These are phyloP conservation scores for Leptinotarsa haldemani DNA, from an alignment of 2,888 invertebrate species.

Conservation along the genomic window DNA sequence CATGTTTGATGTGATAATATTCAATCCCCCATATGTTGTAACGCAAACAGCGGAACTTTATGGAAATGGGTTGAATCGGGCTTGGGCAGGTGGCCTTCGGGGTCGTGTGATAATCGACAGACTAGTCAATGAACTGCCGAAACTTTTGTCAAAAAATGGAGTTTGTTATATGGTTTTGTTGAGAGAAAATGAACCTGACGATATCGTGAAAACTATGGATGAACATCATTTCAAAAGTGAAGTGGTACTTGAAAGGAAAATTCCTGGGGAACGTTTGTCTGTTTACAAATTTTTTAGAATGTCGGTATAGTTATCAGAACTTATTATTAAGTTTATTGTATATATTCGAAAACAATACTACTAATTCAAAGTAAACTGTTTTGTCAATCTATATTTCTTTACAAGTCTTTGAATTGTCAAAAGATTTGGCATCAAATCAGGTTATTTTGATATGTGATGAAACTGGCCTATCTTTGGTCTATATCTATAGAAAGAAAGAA, in stretches of 20 bases:
- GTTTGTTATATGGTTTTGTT: conserved; percentile 89
- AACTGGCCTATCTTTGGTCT: too few relatives aligned
- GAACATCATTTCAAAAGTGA: conserved; percentile 71
- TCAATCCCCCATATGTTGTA: conserved; percentile 98
- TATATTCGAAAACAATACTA: not conserved
- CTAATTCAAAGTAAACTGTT: too few relatives aligned
- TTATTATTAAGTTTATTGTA: not conserved
- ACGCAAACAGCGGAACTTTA: conserved; percentile 81
- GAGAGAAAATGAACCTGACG: conserved; percentile 86
- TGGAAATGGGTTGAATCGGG: conserved; percentile 69
- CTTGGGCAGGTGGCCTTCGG: conserved; percentile 84
- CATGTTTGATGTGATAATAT: conserved; percentile 87
- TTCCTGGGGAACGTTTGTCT: conserved; percentile 88
- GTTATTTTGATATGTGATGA: too few relatives aligned
- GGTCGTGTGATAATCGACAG: conserved; percentile 83
- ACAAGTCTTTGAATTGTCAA: too few relatives aligned
- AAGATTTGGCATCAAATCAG: too few relatives aligned
- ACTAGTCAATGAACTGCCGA: conserved; percentile 76
- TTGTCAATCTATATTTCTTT: too few relatives aligned
- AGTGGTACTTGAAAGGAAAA: conserved; percentile 78
- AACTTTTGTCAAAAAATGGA: conserved; percentile 79
- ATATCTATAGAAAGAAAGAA: too few relatives aligned
- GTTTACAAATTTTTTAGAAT: conserved; percentile 75
- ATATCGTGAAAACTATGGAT: conserved; percentile 74
- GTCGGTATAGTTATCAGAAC: not conserved